Evolutionary conservation across 1,140 invertebrate genomes (phyloP), one percentile per base, ranked within the genome.

Genomic region (Aphaenogaster ashmeadi): DNA sequence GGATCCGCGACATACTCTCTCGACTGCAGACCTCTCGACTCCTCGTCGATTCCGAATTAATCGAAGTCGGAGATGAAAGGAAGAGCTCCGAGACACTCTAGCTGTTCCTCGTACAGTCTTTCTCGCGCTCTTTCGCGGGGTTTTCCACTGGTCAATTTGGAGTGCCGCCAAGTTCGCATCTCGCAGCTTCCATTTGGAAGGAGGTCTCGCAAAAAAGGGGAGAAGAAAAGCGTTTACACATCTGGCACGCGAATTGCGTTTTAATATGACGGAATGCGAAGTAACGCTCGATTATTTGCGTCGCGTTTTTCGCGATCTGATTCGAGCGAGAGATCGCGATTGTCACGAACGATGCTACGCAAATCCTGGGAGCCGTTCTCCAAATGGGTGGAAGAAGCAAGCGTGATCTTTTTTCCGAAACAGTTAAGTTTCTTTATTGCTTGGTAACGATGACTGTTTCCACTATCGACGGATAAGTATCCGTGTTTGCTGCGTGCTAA

Each of bases 131-230:
- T 21, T 44, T 83, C 11, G 21, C 50, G 66, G 13, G 58, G 41
- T 50, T 79, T 79, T 71, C 27, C 67, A 7, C 21, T 47, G 13
- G 36, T 78, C 58, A 69, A 71, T 77, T 79, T 89, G 88, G 88
- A 74, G 9, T 36, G 3, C 41, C 4, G 80, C 88, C 88, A 89
- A 66, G n/a, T 38, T 62, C 50, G 27, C 38, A 66, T 88, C 72
- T 56, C 78, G 11, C 52, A 27, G 13, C 36, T 87, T 60, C n/a
- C 54, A 47, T 54, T 88, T 36, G n/a, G 44, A 54, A 27, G 11
- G n/a, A 41, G 44, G 36, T 54, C 8, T 36, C n/a, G 47, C 21
- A 7, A 21, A 8, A 47, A 87, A 56, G 54, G 33, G 5, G 2
- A 36, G 3, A 56, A 66, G 21, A 50, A 15, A 36, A 21, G 18